Percentiles rank a stretch among this genome's conserved stretches.
Evolutionary conservation across 2,797 vertebrate genomes (phyloP).

Genomic region (Pitangus sulphuratus): DNA sequence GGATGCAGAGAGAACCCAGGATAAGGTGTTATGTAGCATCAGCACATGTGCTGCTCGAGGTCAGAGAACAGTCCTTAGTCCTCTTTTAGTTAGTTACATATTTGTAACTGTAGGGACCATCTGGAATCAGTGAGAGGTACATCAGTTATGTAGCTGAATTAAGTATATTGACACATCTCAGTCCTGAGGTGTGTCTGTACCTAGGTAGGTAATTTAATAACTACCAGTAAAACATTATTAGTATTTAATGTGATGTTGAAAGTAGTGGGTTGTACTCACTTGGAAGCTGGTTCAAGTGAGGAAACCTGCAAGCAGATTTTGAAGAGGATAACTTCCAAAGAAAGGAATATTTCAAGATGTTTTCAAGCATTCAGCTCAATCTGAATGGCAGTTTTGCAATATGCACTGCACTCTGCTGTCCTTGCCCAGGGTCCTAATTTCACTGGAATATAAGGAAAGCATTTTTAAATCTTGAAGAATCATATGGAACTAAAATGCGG

Average conservation of each 20-base stretch:
- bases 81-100: background rate
- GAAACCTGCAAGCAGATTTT: background rate
- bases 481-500: background rate
- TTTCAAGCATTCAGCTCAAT: background rate
- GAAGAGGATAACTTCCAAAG: background rate
- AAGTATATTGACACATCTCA: background rate
- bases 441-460: background rate
- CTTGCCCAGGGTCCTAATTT: background rate
- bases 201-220: background rate
- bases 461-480: background rate
- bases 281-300: background rate
- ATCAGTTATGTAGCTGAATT: background rate
- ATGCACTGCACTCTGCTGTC: background rate
- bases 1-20: background rate
- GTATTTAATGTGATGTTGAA: background rate
- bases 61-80: background rate
- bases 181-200: background rate
- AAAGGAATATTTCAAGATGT: background rate
- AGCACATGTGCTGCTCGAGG: rapidly evolving
- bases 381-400: background rate
- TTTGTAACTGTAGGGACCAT: background rate
- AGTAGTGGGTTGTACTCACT: background rate
- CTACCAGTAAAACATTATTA: background rate
- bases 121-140: background rate
- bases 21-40: background rate